Base-by-base conservation (phyloP, 2,797 vertebrate genomes). In the Pygocentrus nattereri region DNA sequence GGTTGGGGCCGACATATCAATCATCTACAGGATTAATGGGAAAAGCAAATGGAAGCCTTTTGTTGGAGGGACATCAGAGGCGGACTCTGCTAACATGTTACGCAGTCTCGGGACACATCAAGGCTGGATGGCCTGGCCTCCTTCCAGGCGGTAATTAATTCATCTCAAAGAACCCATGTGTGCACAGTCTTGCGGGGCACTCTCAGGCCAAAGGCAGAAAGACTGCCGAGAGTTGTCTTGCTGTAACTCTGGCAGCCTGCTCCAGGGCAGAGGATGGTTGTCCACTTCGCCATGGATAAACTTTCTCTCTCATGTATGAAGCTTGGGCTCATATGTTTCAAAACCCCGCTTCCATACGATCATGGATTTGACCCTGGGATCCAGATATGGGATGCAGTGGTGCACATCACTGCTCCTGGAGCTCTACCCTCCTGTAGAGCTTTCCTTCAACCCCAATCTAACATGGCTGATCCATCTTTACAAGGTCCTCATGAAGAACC, bases 81-180 rank as follows among this genome's bases (percentile, higher is more conserved):
- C 25, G 23, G 16, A 61, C 15, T n/a, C 64, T 7, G 10, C 41
- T 34, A 59, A 58, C 54, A 78, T 25, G 41, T 44, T 44, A 41
- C n/a, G 10, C 8, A 50, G 64, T 67, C 67, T 77, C 59, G 11
- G 72, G 81, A 41, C 79, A 59, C 49, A 61, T 75, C 76, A 81
- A 58, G 69, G 52, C 4, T 11, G 38, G 68, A 69, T 34, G 68
- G 27, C 59, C 71, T 85, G 81, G 76, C 79, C 31, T 61, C 67
- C 64, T 34, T 84, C 59, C 81, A 86, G 70, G 13, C 30, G 27
- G 50, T 76, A 75, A 81, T 85, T 78, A 49, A 18, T 75, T 78
- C 21, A 80, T 80, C 69, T 72, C 59, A 76, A 52, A 78, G 52
- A 81, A 58, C n/a, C 38, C 41, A n/a, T 76, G 54, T 56, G 52